These are phyloP conservation scores for Endotricha flammealis DNA, from an alignment of 2,888 invertebrate genomes.

Conservation along the genomic window DNA sequence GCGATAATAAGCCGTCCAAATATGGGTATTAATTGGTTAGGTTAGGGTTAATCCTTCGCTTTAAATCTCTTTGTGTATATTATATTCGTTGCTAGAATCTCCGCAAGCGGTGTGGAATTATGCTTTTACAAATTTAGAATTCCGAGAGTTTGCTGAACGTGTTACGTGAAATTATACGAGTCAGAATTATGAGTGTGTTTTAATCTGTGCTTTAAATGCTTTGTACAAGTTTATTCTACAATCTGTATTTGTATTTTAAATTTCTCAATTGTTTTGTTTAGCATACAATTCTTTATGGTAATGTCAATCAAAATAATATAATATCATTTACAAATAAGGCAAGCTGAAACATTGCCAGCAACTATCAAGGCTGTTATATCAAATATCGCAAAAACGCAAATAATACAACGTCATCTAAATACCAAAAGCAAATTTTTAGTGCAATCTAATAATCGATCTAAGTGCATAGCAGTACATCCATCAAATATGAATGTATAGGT, in stretches of 20 bases:
- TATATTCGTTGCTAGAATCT: slow-evolving; percentile 23
- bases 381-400: slow-evolving; percentile 9
- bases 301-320: not conserved
- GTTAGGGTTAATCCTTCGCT: slow-evolving; percentile 23
- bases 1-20: slow-evolving; percentile 22
- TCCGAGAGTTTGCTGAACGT: slow-evolving; percentile 13
- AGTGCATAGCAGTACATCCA: slow-evolving; percentile 56
- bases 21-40: slow-evolving; percentile 24
- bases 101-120: slow-evolving; percentile 17
- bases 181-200: slow-evolving; percentile 6
- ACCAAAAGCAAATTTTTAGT: slow-evolving; percentile 35
- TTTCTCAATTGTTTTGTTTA: not conserved
- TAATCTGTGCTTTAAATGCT: slow-evolving; percentile 2
- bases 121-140: slow-evolving; percentile 23
- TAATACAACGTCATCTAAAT: slow-evolving; percentile 26
- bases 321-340: not conserved
- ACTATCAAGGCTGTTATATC: not conserved
- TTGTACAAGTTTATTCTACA: not conserved
- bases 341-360: not conserved
- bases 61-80: slow-evolving; percentile 26
- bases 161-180: slow-evolving; percentile 14
- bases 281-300: not conserved
- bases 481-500: slow-evolving; percentile 43
- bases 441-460: slow-evolving; percentile 56
- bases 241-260: not conserved